Percentiles rank a stretch among this genome's conserved stretches.
Evolutionary conservation across 2,888 invertebrate genomes (phyloP).

Genomic region (Trissolcus japonicus): DNA sequence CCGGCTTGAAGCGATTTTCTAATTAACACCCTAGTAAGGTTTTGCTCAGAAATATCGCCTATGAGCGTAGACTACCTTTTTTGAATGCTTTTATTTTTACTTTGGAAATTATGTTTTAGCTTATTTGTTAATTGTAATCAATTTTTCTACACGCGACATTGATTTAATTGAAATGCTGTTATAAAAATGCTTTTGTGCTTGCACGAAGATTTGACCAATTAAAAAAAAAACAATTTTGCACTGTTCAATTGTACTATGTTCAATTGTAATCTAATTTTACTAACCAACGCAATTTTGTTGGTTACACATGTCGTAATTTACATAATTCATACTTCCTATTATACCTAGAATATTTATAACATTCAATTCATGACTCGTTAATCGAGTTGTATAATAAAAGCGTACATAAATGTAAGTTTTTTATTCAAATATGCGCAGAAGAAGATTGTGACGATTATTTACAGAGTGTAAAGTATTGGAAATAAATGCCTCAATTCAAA

Average conservation of each 20-base stretch:
- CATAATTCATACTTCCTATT: not conserved
- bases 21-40: too few relatives aligned
- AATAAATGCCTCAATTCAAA: constrained; percentile 5
- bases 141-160: constrained; percentile 9
- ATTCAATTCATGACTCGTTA: constrained; percentile 2
- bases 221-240: constrained; percentile 30
- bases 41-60: constrained; percentile 1
- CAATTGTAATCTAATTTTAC: constrained; percentile 32
- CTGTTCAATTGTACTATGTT: constrained; percentile 34
- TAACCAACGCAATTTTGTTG: constrained; percentile 13
- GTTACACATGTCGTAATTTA: constrained; percentile 5
- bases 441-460: constrained; percentile 12
- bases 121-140: not conserved
- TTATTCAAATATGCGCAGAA: constrained; percentile 13
- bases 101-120: not conserved
- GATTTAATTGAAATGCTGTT: constrained; percentile 21
- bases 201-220: constrained; percentile 11
- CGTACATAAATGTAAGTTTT: constrained; percentile 1
- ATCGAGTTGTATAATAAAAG: constrained; percentile 9
- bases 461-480: constrained; percentile 12
- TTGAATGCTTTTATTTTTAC: too few relatives aligned
- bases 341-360: constrained; percentile 5
- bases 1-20: too few relatives aligned
- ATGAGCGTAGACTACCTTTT: not conserved
- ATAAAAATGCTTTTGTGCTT: constrained; percentile 42